phyloP scores from a whole-genome alignment of 2,797 vertebrate species.

The Trachurus trachurus region DNA sequence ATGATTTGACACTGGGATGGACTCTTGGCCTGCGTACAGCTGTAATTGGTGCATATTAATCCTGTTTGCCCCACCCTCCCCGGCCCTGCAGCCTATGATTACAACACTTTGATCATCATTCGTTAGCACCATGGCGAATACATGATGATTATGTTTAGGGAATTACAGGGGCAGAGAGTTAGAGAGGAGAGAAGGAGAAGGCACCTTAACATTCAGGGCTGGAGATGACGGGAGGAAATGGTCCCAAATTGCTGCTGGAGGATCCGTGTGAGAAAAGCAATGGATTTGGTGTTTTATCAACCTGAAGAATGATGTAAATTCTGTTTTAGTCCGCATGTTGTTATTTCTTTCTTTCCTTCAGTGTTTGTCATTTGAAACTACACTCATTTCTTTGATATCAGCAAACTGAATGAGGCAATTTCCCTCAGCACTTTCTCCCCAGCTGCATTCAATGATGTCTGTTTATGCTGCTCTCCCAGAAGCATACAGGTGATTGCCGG shows the following conservation, averaged over 20 bases:
- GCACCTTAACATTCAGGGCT: slow-evolving; percentile 11
- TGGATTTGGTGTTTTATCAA: slow-evolving; percentile 29
- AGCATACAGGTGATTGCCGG: slow-evolving; percentile 8
- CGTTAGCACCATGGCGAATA: slow-evolving; percentile 59
- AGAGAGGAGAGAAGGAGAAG: slow-evolving; percentile 6
- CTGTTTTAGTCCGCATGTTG: not conserved
- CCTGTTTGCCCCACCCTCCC: slow-evolving; percentile 30
- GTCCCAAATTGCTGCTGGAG: slow-evolving; percentile 11
- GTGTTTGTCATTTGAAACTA: slow-evolving; percentile 15
- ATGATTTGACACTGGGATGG: slow-evolving; percentile 68
- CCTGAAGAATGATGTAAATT: slow-evolving; percentile 12
- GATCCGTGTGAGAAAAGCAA: slow-evolving; percentile 26
- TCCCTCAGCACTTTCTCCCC: not conserved
- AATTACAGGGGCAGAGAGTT: slow-evolving; percentile 46
- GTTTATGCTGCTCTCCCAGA: slow-evolving; percentile 19
- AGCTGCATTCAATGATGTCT: not conserved
- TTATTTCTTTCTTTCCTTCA: not conserved
- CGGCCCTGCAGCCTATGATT: slow-evolving; percentile 51
- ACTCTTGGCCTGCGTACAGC: slow-evolving; percentile 35
- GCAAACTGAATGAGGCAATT: slow-evolving; percentile 24
- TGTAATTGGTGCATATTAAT: slow-evolving; percentile 53
- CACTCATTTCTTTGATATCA: slow-evolving; percentile 15
- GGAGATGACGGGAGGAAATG: not conserved
- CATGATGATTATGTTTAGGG: slow-evolving; percentile 45
- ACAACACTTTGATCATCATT: slow-evolving; percentile 65